Evolutionary conservation across 2,888 invertebrate genomes (phyloP).

Genomic region (Odontocolon sp.): DNA sequence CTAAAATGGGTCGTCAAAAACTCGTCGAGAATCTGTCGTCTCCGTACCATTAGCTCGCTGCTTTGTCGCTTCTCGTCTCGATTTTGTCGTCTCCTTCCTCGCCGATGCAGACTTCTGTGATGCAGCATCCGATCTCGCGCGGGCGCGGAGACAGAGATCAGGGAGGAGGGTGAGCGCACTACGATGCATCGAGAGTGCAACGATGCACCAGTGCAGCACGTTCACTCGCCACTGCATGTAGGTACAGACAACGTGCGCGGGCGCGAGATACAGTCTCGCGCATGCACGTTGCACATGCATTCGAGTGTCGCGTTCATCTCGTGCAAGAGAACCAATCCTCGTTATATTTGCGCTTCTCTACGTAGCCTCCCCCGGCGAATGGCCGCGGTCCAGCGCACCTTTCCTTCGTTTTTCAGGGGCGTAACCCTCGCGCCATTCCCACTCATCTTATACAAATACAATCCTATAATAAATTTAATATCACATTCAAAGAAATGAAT

Average conservation of each 20-base stretch:
- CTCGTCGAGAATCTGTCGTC: too few relatives aligned
- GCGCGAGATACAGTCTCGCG: slow-evolving; percentile 47
- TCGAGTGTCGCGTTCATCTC: slow-evolving; percentile 29
- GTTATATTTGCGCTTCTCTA: slow-evolving; percentile 56
- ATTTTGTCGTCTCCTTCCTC: too few relatives aligned
- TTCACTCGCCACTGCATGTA: not conserved
- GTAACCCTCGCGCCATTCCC: slow-evolving; percentile 71
- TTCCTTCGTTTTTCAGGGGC: slow-evolving; percentile 77
- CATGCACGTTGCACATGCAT: slow-evolving; percentile 57
- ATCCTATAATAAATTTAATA: slow-evolving; percentile 51
- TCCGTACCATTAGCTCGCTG: too few relatives aligned
- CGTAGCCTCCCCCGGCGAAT: slow-evolving; percentile 60
- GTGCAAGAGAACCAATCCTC: slow-evolving; percentile 59
- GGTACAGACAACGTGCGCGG: slow-evolving; percentile 33
- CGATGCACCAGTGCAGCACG: not conserved
- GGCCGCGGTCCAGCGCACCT: slow-evolving; percentile 56
- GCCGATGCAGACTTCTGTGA: too few relatives aligned
- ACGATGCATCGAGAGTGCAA: too few relatives aligned
- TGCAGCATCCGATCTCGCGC: too few relatives aligned
- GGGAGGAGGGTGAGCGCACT: too few relatives aligned
- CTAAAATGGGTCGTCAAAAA: too few relatives aligned
- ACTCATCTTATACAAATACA: slow-evolving; percentile 12
- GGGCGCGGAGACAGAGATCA: too few relatives aligned
- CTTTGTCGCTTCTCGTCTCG: too few relatives aligned
- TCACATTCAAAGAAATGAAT: too few relatives aligned